Evolutionary conservation across 2,797 vertebrate genomes (phyloP).

Genomic region (Anomalospiza imberbis): DNA sequence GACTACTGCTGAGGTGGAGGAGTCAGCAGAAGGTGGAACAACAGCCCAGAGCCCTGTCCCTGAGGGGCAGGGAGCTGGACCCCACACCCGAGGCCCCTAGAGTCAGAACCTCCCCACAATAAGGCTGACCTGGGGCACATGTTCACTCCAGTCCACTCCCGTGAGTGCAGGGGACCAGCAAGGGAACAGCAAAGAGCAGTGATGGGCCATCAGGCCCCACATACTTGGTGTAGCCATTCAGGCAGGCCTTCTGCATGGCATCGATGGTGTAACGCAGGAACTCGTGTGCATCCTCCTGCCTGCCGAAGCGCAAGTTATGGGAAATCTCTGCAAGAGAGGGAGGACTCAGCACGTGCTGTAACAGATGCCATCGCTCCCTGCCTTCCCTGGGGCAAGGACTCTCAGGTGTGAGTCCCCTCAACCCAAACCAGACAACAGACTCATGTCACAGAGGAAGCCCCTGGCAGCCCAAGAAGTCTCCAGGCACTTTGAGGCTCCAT

Average conservation of each 20-base stretch:
- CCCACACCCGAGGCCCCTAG: not conserved
- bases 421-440: not conserved
- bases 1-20: not conserved
- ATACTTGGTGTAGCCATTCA: conserved; percentile 89
- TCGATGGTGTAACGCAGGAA: conserved; percentile 94
- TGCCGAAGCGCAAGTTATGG: conserved; percentile 90
- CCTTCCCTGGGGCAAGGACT: not conserved
- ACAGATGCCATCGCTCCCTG: not conserved
- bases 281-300: conserved; percentile 94
- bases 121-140: not conserved
- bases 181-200: not conserved
- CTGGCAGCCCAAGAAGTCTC: not conserved
- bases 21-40: not conserved
- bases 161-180: not conserved
- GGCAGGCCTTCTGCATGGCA: conserved; percentile 96
- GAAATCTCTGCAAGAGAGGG: conserved; percentile 83
- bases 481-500: not conserved
- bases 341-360: rapidly evolving
- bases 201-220: not conserved
- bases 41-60: not conserved
- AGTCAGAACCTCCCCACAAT: not conserved
- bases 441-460: not conserved
- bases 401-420: not conserved
- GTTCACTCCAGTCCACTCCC: not conserved
- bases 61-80: not conserved